phyloP scores from a whole-genome alignment of 2,113 vertebrate species.

The Lophura nycthemera region DNA sequence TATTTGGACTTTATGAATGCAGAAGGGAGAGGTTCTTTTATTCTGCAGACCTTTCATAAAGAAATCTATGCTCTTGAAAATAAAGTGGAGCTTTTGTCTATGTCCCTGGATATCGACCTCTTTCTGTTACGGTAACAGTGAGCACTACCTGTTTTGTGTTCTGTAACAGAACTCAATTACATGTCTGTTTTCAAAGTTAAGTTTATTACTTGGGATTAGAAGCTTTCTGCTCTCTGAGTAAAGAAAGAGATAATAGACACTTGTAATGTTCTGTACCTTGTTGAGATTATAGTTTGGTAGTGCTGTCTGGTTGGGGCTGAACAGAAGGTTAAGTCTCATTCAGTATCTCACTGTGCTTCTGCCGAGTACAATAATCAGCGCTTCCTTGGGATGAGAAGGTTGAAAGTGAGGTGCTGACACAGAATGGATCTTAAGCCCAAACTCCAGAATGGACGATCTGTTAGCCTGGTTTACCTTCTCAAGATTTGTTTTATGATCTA shows the following conservation, averaged over 20 bases:
- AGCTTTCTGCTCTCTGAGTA: slow-evolving; percentile 14
- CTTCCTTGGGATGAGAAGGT: not conserved
- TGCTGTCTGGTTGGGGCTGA: not conserved
- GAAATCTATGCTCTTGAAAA: not conserved
- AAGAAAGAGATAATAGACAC: slow-evolving; percentile 30
- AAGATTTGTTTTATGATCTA: not conserved
- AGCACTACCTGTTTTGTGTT: slow-evolving; percentile 38
- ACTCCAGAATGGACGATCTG: not conserved
- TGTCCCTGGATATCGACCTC: not conserved
- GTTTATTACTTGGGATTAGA: slow-evolving; percentile 41
- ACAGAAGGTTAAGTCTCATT: not conserved
- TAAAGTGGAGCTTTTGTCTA: not conserved
- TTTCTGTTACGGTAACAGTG: not conserved
- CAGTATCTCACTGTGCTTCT: not conserved
- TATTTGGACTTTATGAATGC: not conserved
- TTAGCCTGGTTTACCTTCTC: not conserved
- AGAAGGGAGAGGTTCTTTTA: not conserved
- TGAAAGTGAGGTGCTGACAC: not conserved
- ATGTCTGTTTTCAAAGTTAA: slow-evolving; percentile 47
- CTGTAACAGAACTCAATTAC: slow-evolving; percentile 56
- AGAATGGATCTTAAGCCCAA: not conserved
- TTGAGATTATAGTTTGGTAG: not conserved
- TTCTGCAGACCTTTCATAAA: not conserved
- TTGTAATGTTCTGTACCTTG: not conserved
- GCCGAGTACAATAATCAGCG: not conserved